Evolutionary conservation across 2,113 vertebrate genomes (phyloP), one percentile per base, ranked within the genome.

Genomic region (Mungos mungo): DNA sequence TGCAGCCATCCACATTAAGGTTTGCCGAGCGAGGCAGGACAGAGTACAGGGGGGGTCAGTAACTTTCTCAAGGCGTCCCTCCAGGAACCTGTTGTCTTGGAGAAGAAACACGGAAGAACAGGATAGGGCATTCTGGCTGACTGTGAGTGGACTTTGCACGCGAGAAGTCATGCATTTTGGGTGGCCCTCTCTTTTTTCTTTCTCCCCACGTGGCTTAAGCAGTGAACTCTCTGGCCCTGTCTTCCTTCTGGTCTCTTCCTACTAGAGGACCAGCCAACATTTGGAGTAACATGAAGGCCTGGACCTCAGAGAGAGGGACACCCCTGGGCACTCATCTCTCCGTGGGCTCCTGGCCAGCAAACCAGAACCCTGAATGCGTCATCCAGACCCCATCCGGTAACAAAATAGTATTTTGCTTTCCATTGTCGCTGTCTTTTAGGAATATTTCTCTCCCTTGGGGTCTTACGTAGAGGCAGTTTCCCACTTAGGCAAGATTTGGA

Each of bases 191-290:
- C 2, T 38, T 72, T 18, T 65, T 87, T 66, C 81, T 14, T 16
- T 38, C 16, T 25, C 27, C 14, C 7, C 4, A 3, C 0, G 0
- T 14, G 35, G n/a, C 19, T 60, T 69, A 79, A 7, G 6, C 45
- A 7, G 23, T 10, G 0, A 82, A 13, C 4, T 72, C 8, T 77
- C 79, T 80, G 31, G 2, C n/a, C 4, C 27, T 60, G 50, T 63
- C n/a, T 52, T 33, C 27, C 33, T 57, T 86, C 21, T 60, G 45
- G 7, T 63, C 27, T 68, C 21, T 68, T 69, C 57, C 21, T 29
- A 7, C 10, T 11, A 76, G 50, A 10, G 38, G n/a, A 65, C 33
- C 15, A 2, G 35, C 11, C 25, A 15, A 35, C 19, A 74, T 14
- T 50, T 66, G 27, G 0, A 25, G 35, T 33, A 19, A 6, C 10